Evolutionary conservation across 2,888 invertebrate species (phyloP).

Genomic region (Tuberolachnus salignus): DNA sequence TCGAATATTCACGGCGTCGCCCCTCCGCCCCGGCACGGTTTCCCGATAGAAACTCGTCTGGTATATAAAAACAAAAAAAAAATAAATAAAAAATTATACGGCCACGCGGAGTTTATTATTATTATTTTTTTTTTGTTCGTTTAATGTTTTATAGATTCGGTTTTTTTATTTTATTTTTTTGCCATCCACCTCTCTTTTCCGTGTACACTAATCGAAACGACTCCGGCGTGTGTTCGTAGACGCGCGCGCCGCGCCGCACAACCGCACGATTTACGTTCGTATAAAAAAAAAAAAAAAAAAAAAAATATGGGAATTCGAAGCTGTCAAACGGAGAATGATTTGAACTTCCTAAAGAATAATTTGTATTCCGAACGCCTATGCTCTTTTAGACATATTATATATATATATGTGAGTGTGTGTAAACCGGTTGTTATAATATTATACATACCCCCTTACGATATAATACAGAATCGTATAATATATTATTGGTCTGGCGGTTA

Average conservation of each 20-base stretch:
- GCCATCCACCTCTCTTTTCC: background rate
- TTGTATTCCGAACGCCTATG: conserved; percentile 49
- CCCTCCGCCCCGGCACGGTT: too few species aligned
- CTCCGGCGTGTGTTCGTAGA: background rate
- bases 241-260: too few species aligned
- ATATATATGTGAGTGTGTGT: background rate
- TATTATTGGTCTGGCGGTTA: conserved; percentile 34
- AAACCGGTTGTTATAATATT: conserved; percentile 46
- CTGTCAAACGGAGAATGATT: conserved; percentile 47
- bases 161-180: too few species aligned
- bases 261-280: too few species aligned
- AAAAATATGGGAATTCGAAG: conserved; percentile 19
- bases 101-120: background rate
- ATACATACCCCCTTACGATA: too few species aligned
- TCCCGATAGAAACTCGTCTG: too few species aligned
- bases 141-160: too few species aligned
- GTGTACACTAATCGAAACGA: background rate
- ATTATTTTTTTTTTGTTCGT: background rate
- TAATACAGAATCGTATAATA: too few species aligned
- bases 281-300: too few species aligned
- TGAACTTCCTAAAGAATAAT: conserved; percentile 46
- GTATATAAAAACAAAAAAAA: background rate
- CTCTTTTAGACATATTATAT: conserved; percentile 35
- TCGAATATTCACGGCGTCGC: too few species aligned
- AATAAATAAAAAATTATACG: too few species aligned